Conservation (phyloP, 2,113 vertebrate species). For the Nanorana parkeri region DNA sequence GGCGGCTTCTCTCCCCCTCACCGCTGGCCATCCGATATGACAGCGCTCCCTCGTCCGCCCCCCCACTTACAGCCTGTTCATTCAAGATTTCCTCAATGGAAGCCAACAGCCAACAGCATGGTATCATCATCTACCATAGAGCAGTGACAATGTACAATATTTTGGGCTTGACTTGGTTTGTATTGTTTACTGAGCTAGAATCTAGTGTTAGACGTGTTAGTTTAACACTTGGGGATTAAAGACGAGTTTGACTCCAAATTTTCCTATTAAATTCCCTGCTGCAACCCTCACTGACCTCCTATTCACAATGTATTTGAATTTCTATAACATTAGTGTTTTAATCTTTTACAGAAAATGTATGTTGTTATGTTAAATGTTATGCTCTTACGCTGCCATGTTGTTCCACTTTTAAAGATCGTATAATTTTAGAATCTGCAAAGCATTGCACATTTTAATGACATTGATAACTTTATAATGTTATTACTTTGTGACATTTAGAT, state of each 20-base stretch:
- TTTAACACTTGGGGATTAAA: background rate
- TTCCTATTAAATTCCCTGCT: background rate
- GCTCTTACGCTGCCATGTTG: background rate
- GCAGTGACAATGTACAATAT: too few relatives aligned
- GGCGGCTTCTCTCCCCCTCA: too few relatives aligned
- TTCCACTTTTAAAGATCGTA: constrained; percentile 68
- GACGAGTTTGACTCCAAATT: background rate
- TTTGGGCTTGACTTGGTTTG: too few relatives aligned
- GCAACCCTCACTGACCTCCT: background rate
- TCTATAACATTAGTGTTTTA: background rate
- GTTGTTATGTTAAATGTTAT: background rate
- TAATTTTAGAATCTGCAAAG: constrained; percentile 75
- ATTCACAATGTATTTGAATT: background rate
- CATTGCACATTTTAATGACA: constrained; percentile 71
- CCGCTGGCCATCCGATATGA: too few relatives aligned
- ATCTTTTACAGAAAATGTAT: background rate
- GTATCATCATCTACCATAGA: too few relatives aligned
- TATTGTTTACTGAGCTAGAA: too few relatives aligned
- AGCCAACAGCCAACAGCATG: too few relatives aligned
- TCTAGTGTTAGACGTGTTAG: too few relatives aligned
- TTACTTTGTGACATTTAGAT: constrained; percentile 76
- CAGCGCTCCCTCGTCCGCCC: too few relatives aligned
- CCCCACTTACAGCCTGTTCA: too few relatives aligned
- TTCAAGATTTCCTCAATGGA: too few relatives aligned
- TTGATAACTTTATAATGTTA: constrained; percentile 78